These are phyloP conservation scores for Epinotia bilunana DNA, from an alignment of 2,888 invertebrate genomes.

Conservation along the genomic window DNA sequence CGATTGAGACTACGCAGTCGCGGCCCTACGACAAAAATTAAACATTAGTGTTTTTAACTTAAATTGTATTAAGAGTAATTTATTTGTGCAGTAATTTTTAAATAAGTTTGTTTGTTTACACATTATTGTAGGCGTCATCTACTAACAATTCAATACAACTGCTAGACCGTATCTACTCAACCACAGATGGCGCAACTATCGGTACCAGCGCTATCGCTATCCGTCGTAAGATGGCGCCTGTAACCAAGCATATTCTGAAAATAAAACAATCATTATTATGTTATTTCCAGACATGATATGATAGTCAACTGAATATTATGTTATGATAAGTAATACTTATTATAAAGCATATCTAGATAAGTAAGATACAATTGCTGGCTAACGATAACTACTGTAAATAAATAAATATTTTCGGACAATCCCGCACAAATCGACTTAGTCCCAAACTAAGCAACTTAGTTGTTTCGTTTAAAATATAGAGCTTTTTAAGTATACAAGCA, in stretches of 20 bases:
- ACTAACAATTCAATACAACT: neutral
- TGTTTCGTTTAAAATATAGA: neutral
- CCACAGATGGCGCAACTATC: slow-evolving; percentile 16
- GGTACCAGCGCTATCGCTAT: neutral
- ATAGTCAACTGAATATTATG: neutral
- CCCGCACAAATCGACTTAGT: too few relatives aligned
- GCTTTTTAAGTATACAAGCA: neutral
- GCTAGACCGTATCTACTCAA: neutral
- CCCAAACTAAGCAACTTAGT: too few relatives aligned
- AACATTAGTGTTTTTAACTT: too few relatives aligned
- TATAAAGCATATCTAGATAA: slow-evolving; percentile 7
- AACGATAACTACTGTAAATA: too few relatives aligned
- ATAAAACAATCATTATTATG: neutral
- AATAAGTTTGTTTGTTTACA: too few relatives aligned
- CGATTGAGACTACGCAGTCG: too few relatives aligned
- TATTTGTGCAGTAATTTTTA: too few relatives aligned
- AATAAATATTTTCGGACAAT: too few relatives aligned
- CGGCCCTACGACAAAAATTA: too few relatives aligned
- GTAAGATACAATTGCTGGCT: neutral
- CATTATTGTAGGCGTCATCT: neutral
- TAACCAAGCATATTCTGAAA: neutral
- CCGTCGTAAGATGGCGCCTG: slow-evolving; percentile 4
- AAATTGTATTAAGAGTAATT: too few relatives aligned
- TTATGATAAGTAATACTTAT: slow-evolving; percentile 4
- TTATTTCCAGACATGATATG: neutral